phyloP scores from a whole-genome alignment of 64 coral and sea anemone species.

The Stichodactyla helianthus region DNA sequence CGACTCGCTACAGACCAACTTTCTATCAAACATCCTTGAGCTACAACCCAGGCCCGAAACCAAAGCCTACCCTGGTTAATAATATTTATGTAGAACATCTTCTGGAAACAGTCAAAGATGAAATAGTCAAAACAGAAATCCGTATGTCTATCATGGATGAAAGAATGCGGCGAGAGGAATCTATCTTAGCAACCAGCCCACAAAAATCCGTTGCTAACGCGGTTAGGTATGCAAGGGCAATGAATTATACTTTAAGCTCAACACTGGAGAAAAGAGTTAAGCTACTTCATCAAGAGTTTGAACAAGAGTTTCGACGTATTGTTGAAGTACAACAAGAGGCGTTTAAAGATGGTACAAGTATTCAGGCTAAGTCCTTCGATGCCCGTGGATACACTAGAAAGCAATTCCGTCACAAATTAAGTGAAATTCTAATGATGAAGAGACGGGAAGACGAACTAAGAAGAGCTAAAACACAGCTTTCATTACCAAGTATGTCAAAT shows the following conservation, averaged over 20 bases:
- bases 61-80: not conserved
- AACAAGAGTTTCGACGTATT: constrained; percentile 59
- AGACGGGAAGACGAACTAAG: constrained; percentile 33
- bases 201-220: constrained; percentile 59
- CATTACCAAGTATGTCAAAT: constrained; percentile 38
- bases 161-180: constrained; percentile 55
- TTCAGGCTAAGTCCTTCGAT: not conserved
- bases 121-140: constrained; percentile 2
- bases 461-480: constrained; percentile 38
- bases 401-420: constrained; percentile 35
- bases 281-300: constrained; percentile 54
- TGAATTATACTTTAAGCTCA: constrained; percentile 47
- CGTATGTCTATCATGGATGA: constrained; percentile 46
- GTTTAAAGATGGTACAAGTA: not conserved
- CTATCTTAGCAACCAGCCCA: constrained; percentile 55
- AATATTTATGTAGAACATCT: constrained; percentile 15
- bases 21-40: not conserved
- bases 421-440: constrained; percentile 20
- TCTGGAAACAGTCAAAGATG: constrained; percentile 19
- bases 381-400: constrained; percentile 21
- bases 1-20: not conserved
- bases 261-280: constrained; percentile 43
- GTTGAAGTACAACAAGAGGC: constrained; percentile 45
- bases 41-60: constrained; percentile 8
- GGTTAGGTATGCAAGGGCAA: constrained; percentile 46